Conservation (phyloP, 2,888 invertebrate species). For the Tipula helvola region DNA sequence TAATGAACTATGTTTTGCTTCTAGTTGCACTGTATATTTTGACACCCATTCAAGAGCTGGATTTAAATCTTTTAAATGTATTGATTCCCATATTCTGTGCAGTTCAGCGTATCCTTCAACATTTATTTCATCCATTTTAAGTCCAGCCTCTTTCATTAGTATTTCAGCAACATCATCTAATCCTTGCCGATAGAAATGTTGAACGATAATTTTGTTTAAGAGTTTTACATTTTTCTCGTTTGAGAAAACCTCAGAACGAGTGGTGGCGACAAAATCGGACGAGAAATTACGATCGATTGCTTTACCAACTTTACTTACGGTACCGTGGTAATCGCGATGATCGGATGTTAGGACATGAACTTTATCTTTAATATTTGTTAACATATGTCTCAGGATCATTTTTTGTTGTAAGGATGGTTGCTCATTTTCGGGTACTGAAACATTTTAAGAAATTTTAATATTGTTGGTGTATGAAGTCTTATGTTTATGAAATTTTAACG, state of each 20-base stretch:
- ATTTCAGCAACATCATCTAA: slow-evolving; percentile 85
- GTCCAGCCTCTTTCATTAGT: slow-evolving; percentile 51
- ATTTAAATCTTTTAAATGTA: slow-evolving; percentile 66
- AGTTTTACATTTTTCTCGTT: slow-evolving; percentile 48
- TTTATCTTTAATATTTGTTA: slow-evolving; percentile 68
- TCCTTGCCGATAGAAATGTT: slow-evolving; percentile 91
- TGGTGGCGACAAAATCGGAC: slow-evolving; percentile 79
- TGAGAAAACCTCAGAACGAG: slow-evolving; percentile 63
- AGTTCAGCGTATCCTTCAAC: slow-evolving; percentile 63
- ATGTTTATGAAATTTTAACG: too few species aligned
- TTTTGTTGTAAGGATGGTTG: slow-evolving; percentile 58
- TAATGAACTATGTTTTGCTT: slow-evolving; percentile 52
- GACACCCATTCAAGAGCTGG: slow-evolving; percentile 84
- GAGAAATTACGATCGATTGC: slow-evolving; percentile 92
- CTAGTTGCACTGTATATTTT: slow-evolving; percentile 57
- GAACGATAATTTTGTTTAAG: slow-evolving; percentile 82
- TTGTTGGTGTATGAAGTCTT: background rate
- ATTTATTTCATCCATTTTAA: slow-evolving; percentile 43
- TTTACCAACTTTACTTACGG: slow-evolving; percentile 88
- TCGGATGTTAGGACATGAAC: slow-evolving; percentile 74
- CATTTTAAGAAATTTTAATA: background rate
- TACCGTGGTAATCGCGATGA: slow-evolving; percentile 61
- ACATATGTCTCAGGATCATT: slow-evolving; percentile 57
- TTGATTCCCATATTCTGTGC: slow-evolving; percentile 76
- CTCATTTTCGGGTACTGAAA: slow-evolving; percentile 50